These are phyloP conservation scores for Hirtodrosophila trivittata DNA, from an alignment of 2,888 invertebrate genomes.

Conservation along the genomic window DNA sequence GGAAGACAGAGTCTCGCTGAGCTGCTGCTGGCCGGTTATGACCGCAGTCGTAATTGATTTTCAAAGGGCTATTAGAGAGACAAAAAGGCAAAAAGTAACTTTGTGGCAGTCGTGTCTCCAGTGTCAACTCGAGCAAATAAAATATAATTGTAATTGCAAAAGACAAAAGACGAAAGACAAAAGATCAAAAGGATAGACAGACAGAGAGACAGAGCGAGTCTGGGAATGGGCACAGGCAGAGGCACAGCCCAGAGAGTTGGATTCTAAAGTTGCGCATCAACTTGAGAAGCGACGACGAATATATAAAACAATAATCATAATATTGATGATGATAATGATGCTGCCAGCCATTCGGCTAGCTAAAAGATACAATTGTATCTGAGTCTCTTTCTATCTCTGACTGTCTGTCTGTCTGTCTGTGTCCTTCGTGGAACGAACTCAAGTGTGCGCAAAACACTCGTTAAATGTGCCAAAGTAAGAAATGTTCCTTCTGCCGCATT, in stretches of 20 bases:
- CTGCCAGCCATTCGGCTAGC: conserved; percentile 26
- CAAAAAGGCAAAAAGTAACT: conserved; percentile 21
- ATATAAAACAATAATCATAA: conserved; percentile 61
- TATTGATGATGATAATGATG: conserved; percentile 66
- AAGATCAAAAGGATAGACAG: conserved; percentile 62
- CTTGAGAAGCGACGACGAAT: conserved; percentile 47
- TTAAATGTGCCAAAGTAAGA: conserved; percentile 78
- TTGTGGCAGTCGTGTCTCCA: conserved; percentile 39
- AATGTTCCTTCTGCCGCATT: conserved; percentile 47
- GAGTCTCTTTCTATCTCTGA: conserved; percentile 22
- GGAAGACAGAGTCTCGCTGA: conserved; percentile 24
- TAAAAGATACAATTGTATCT: conserved; percentile 61
- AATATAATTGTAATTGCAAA: conserved; percentile 75
- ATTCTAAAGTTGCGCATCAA: conserved; percentile 57
- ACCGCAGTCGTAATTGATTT: conserved; percentile 72
- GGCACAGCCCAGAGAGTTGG: conserved; percentile 7
- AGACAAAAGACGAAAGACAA: conserved; percentile 72
- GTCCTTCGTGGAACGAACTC: no score
- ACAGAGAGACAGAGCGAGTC: background rate
- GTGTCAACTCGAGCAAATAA: conserved; percentile 74
- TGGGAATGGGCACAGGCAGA: no score
- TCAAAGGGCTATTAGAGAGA: conserved; percentile 63
- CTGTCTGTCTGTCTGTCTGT: conserved; percentile 12
- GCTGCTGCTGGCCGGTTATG: conserved; percentile 51
- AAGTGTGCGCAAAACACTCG: conserved; percentile 77